Evolutionary conservation across 2,113 vertebrate genomes (phyloP).

Genomic region (Bujurquina vittata): DNA sequence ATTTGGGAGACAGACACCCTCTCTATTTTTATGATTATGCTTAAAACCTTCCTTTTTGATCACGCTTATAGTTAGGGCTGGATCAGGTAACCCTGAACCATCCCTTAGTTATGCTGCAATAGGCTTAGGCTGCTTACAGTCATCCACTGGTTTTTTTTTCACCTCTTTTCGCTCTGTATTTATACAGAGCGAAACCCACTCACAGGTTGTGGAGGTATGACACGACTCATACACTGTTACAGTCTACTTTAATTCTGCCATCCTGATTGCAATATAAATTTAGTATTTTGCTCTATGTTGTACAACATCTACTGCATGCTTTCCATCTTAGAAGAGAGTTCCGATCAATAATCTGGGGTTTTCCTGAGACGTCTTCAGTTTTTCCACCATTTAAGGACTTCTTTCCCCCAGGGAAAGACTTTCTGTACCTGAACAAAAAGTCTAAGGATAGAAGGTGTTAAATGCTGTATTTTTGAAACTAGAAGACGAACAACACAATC

Average conservation of each 20-base stretch:
- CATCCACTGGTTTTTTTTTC: too few relatives aligned
- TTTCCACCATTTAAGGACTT: not conserved
- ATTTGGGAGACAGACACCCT: too few relatives aligned
- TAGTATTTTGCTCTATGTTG: not conserved
- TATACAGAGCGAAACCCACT: too few relatives aligned
- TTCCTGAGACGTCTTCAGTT: not conserved
- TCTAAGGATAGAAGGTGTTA: not conserved
- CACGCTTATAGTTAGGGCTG: too few relatives aligned
- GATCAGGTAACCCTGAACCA: too few relatives aligned
- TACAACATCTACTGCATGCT: not conserved
- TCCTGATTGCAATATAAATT: not conserved
- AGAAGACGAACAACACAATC: not conserved
- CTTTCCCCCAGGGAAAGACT: not conserved
- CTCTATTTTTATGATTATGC: too few relatives aligned
- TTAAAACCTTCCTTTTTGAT: too few relatives aligned
- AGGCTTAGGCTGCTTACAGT: too few relatives aligned
- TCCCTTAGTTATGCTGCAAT: too few relatives aligned
- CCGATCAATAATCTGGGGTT: too few relatives aligned
- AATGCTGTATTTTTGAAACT: not conserved
- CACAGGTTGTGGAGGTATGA: not conserved
- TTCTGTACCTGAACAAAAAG: not conserved
- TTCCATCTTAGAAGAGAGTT: not conserved
- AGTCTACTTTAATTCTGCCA: not conserved
- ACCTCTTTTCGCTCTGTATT: too few relatives aligned
- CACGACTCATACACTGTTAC: not conserved